Evolutionary conservation across 1,140 invertebrate genomes (phyloP).

Genomic region (Pseudobourletiella spinata): DNA sequence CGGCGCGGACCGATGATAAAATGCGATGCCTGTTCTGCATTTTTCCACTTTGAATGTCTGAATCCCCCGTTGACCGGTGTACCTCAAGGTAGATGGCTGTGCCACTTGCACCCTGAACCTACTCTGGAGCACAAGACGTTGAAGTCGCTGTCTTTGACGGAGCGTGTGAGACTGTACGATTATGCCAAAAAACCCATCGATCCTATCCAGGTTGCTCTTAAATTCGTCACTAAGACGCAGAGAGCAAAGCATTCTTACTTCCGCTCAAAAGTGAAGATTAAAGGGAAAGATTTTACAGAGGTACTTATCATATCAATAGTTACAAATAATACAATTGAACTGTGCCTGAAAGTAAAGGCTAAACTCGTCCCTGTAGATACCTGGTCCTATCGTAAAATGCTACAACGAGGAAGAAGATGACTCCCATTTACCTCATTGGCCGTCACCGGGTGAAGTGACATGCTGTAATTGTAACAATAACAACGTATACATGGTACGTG

Average conservation of each 20-base stretch:
- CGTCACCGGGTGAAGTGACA: not conserved
- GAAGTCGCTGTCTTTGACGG: conserved; percentile 66
- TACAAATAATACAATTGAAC: too few relatives aligned
- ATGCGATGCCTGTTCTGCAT: conserved; percentile 86
- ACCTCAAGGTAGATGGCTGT: conserved; percentile 89
- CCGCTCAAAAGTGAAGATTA: conserved; percentile 43
- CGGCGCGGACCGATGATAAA: conserved; percentile 70
- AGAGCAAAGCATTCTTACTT: conserved; percentile 60
- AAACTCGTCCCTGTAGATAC: not conserved
- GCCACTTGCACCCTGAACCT: conserved; percentile 89
- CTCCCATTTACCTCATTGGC: not conserved
- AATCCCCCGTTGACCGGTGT: conserved; percentile 80
- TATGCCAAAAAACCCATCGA: conserved; percentile 50
- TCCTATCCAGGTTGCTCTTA: conserved; percentile 71
- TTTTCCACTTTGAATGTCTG: conserved; percentile 86
- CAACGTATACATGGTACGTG: too few relatives aligned
- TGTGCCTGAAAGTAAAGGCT: too few relatives aligned
- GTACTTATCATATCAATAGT: too few relatives aligned
- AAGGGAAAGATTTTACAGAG: not conserved
- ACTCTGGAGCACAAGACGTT: conserved; percentile 75
- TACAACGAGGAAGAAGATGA: not conserved
- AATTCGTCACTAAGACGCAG: conserved; percentile 72
- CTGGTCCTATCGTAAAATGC: not conserved
- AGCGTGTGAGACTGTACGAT: conserved; percentile 77
- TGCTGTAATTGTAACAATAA: not conserved